Evolutionary conservation across 2,888 invertebrate genomes (phyloP).

Genomic region (Magallana nippona): DNA sequence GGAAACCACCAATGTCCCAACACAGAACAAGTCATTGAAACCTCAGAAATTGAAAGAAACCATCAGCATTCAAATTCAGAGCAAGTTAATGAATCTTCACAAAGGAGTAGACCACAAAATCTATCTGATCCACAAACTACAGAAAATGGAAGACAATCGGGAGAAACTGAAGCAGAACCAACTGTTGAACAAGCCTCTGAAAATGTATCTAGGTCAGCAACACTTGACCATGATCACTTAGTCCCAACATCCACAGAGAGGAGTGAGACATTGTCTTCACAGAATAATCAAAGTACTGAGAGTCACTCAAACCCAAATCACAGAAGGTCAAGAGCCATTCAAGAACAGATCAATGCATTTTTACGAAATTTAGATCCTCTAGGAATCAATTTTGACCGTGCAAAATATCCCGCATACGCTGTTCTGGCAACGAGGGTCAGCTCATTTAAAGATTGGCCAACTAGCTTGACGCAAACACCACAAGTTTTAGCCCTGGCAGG

Average conservation of each 20-base stretch:
- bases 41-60: no score
- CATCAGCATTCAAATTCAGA: no score
- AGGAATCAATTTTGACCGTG: constrained; percentile 36
- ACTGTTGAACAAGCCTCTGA: no score
- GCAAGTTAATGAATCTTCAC: no score
- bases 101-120: no score
- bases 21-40: neutral
- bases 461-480: constrained; percentile 25
- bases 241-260: no score
- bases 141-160: no score
- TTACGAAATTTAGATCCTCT: constrained; percentile 28
- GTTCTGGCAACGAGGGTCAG: constrained; percentile 29
- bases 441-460: constrained; percentile 42
- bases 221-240: no score
- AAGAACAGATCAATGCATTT: constrained; percentile 3
- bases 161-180: no score
- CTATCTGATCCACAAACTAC: no score
- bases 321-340: neutral
- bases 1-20: neutral
- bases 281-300: neutral
- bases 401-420: constrained; percentile 41
- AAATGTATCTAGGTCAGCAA: no score
- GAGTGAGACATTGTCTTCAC: no score
- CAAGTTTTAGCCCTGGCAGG: constrained; percentile 38
- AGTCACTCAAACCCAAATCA: neutral